A percentile compares a stretch with the other conserved stretches of the same genome.
Conservation (phyloP, 2,888 invertebrate genomes). For the Chymomyza caudatula region DNA sequence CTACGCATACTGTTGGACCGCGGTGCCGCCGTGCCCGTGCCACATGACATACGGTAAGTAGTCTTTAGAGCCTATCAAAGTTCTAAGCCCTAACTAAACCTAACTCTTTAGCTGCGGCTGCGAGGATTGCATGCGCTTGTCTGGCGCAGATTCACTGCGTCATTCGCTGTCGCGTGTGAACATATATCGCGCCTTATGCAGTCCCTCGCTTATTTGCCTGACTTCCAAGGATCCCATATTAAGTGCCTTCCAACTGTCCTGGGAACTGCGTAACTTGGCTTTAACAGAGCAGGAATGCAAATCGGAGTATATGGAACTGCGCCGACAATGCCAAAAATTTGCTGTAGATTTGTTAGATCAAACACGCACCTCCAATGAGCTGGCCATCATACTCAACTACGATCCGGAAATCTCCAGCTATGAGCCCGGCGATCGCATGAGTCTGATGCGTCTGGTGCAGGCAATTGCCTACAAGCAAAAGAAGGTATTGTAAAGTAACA, state of each 20-base stretch:
- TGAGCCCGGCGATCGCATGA: slow-evolving; percentile 89
- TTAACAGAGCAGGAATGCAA: slow-evolving; percentile 96
- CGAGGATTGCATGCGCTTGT: slow-evolving; percentile 88
- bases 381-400: slow-evolving; percentile 95
- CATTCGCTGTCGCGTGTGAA: slow-evolving; percentile 94
- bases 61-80: no score
- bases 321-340: slow-evolving; percentile 92
- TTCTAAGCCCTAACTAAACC: neutral
- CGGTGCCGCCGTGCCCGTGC: slow-evolving; percentile 93
- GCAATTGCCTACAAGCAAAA: slow-evolving; percentile 97
- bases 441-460: slow-evolving; percentile 89
- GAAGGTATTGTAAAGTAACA: slow-evolving; percentile 81
- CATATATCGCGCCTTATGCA: slow-evolving; percentile 93
- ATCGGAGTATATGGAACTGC: slow-evolving; percentile 90
- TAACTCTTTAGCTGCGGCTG: slow-evolving; percentile 85
- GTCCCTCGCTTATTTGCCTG: slow-evolving; percentile 94
- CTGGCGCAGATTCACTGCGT: slow-evolving; percentile 86
- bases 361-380: slow-evolving; percentile 93
- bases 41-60: slow-evolving; percentile 88
- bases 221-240: slow-evolving; percentile 95
- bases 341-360: slow-evolving; percentile 94
- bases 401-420: slow-evolving; percentile 87
- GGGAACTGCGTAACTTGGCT: slow-evolving; percentile 93
- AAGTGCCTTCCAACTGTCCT: slow-evolving; percentile 95
- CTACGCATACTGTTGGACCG: slow-evolving; percentile 94